Base-by-base conservation (phyloP, 2,797 vertebrate genomes). In the Crotalus adamanteus region DNA sequence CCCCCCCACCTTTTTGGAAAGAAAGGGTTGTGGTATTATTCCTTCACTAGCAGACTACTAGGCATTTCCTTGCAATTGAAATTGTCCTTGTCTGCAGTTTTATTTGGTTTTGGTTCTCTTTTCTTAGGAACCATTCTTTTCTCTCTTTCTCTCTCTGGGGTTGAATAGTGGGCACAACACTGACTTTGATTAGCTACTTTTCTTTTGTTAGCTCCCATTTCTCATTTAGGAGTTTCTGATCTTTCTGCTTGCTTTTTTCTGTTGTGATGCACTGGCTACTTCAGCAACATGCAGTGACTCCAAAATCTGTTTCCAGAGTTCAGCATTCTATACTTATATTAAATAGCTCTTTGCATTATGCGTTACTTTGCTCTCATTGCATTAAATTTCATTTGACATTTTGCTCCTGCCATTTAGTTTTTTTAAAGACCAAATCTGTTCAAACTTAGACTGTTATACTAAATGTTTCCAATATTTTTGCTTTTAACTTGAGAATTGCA, bases 351-450 rank as follows among this genome's bases (percentile, higher is more conserved):
- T 92, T 87, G n/a, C 16, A 47, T 13, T 92, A 55, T 59, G 16
- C 53, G 59, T 88, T 59, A 88, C 11, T 73, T 92, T 92, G 61
- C 51, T 56, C 78, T 65, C 22, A 86, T 89, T 16, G 6, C 59
- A 65, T n/a, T 86, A 78, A 90, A 92, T 92, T 86, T 86, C 73
- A 86, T 90, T 92, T 90, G 92, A 55, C 73, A 90, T 90, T 85
- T 89, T 59, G 60, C 47, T 89, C 73, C 22, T 31, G 61, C 20
- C 78, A 86, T 90, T 37, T 90, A 47, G 59, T 86, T 65, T 83
- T 56, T 83, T 83, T 83, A 25, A 90, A 90, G 25, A 69, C 25
- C 31, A 65, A 83, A 25, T 31, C 78, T 65, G 18, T 86, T 92
- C 60, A 65, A 60, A 16, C n/a, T 22, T 47, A n/a, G 51, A 9